These are phyloP conservation scores for Acronicta alni DNA, from an alignment of 2,888 invertebrate species.

Conservation along the genomic window DNA sequence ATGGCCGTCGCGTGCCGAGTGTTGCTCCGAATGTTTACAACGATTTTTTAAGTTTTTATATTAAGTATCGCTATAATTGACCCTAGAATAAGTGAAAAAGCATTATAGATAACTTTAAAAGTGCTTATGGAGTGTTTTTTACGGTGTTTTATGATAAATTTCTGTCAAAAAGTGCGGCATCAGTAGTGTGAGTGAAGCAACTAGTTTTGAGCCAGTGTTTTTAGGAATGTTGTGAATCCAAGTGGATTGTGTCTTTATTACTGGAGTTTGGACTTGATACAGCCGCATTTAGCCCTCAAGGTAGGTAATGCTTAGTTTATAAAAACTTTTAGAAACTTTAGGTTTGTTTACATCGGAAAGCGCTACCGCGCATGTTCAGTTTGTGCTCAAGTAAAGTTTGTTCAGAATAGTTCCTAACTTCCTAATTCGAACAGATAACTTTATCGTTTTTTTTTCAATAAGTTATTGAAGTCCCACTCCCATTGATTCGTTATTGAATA, in stretches of 20 bases:
- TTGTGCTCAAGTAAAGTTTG: conserved; percentile 47
- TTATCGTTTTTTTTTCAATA: conserved; percentile 19
- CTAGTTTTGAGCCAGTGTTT: conserved; percentile 83
- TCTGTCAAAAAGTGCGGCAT: conserved; percentile 81
- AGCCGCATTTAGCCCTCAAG: conserved; percentile 70
- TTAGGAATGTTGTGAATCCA: conserved; percentile 86
- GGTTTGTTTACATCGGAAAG: conserved; percentile 82
- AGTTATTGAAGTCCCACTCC: conserved; percentile 22
- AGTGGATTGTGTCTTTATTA: conserved; percentile 80
- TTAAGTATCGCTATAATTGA: conserved; percentile 65
- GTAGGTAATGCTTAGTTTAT: conserved; percentile 67
- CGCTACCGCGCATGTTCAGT: conserved; percentile 82
- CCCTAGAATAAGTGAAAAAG: conserved; percentile 69
- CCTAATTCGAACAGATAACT: conserved; percentile 33
- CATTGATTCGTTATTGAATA: conserved; percentile 29
- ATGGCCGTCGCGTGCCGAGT: conserved; percentile 87
- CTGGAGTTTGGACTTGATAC: conserved; percentile 71
- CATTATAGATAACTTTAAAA: conserved; percentile 55
- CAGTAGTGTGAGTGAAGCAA: conserved; percentile 78
- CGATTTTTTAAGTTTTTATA: conserved; percentile 82
- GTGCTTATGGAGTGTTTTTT: conserved; percentile 65
- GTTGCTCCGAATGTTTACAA: conserved; percentile 85
- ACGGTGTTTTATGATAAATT: conserved; percentile 70
- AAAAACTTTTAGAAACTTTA: conserved; percentile 75
- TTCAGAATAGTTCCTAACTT: conserved; percentile 22